Conservation (phyloP, 2,888 invertebrate genomes). For the Cerastis leucographa region DNA sequence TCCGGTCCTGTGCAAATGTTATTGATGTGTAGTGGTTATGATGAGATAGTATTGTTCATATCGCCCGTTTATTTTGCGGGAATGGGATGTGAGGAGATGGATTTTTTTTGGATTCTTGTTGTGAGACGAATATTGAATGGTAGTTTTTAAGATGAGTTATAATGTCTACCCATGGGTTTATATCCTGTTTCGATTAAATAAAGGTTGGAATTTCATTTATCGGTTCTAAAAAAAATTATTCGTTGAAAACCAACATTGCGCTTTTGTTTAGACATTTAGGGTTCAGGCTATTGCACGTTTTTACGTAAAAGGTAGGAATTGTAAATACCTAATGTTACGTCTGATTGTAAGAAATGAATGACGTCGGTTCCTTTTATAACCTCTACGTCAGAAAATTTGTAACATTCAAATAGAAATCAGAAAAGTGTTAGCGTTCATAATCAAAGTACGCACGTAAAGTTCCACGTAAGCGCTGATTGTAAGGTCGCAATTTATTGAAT, state of each 20-base stretch:
- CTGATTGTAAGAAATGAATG: constrained; percentile 10
- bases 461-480: constrained; percentile 9
- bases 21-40: constrained; percentile 74
- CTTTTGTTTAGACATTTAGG: neutral
- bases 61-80: constrained; percentile 73
- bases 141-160: constrained; percentile 8
- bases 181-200: neutral
- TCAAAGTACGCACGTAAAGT: constrained; percentile 12
- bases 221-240: neutral
- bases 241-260: neutral
- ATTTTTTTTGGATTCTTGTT: constrained; percentile 44
- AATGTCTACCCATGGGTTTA: neutral
- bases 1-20: constrained; percentile 79
- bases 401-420: constrained; percentile 20
- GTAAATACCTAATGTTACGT: neutral
- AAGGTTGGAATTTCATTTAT: neutral
- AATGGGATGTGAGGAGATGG: constrained; percentile 50
- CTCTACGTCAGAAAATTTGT: constrained; percentile 20
- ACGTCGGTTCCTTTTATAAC: constrained; percentile 32
- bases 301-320: neutral
- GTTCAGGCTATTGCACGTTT: neutral
- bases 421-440: constrained; percentile 33
- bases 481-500: constrained; percentile 7
- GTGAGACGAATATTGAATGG: neutral
- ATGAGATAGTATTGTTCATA: constrained; percentile 78